Base-by-base conservation (phyloP, 2,888 invertebrate species). In the Dryobota labecula region DNA sequence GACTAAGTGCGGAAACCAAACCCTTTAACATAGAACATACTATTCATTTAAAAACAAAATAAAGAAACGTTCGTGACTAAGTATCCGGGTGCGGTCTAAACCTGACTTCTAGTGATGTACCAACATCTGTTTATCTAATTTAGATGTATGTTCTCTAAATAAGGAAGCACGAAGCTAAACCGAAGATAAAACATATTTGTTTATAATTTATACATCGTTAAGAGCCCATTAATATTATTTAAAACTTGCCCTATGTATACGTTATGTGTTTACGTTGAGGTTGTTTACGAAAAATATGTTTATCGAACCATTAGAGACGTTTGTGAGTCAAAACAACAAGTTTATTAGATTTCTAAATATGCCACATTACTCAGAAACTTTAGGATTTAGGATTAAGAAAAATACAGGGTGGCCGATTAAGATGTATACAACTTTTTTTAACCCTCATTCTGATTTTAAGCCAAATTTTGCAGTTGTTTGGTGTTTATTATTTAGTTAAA, bases 251-350 rank as follows among this genome's bases (percentile, higher is more conserved):
- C 33, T 33, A 62, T 41, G 41, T 54, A 62, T 49, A 66, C 33
- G 54, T 54, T 38, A 61, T 27, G 57, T 80, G 78, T 84, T 77
- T 74, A 80, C 72, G 24, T 56, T 65, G 43, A 30, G 56, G 70
- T 54, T 74, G 73, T 83, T 80, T 80, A 80, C 68, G 38, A 70
- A 68, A 79, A 80, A 80, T 54, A 60, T 83, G 68, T 74, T 84
- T 74, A 77, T 72, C 71, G 6, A 63, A 2, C 68, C 62, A 70
- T 78, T 54, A 70, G 24, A 36, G 51, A 20, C 30, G 49, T 30
- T 60, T 33, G 36, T n/a, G 45, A 69, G 53, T 45, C 76, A 76
- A 71, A 76, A 83, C 67, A 82, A 81, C 49, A 70, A 45, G 24
- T 62, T 72, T 70, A 58, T 78, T 65, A 6, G 47, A 78, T 68